Evolutionary conservation across 2,797 vertebrate genomes (phyloP).

Genomic region (Acipenser ruthenus): DNA sequence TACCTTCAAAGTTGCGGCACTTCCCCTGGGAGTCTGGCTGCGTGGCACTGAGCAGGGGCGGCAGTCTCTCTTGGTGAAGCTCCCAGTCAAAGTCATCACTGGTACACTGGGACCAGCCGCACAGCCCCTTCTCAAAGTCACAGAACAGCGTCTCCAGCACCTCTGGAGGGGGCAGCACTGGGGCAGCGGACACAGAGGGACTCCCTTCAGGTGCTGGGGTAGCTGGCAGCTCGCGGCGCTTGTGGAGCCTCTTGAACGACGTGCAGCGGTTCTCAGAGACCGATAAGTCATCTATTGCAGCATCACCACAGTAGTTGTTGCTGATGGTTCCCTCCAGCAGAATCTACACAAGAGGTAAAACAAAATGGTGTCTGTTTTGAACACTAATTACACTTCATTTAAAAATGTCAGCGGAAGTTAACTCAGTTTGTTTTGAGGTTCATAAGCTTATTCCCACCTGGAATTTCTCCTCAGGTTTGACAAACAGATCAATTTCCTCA

Average conservation of each 20-base stretch:
- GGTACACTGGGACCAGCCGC: constrained; percentile 20
- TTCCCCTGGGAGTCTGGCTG: background rate
- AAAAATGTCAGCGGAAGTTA: too few species aligned
- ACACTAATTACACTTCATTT: background rate
- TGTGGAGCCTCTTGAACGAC: background rate
- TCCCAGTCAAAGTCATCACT: constrained; percentile 13
- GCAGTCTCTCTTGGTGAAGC: background rate
- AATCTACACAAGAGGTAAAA: background rate
- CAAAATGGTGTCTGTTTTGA: background rate
- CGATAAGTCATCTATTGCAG: background rate
- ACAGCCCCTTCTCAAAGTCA: constrained; percentile 26
- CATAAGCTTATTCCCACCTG: background rate
- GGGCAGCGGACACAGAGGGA: background rate
- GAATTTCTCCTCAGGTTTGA: background rate
- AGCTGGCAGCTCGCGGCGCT: background rate
- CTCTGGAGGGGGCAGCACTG: background rate
- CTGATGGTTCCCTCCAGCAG: background rate
- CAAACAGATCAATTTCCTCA: background rate
- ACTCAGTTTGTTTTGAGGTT: background rate
- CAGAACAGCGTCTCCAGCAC: constrained; percentile 11
- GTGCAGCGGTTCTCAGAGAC: background rate
- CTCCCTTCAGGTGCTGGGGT: too few species aligned
- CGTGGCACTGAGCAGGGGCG: too few species aligned
- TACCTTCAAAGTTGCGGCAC: background rate
- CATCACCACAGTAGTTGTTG: background rate